Evolutionary conservation across 2,113 vertebrate genomes (phyloP).

Genomic region (Sylvietta virens): DNA sequence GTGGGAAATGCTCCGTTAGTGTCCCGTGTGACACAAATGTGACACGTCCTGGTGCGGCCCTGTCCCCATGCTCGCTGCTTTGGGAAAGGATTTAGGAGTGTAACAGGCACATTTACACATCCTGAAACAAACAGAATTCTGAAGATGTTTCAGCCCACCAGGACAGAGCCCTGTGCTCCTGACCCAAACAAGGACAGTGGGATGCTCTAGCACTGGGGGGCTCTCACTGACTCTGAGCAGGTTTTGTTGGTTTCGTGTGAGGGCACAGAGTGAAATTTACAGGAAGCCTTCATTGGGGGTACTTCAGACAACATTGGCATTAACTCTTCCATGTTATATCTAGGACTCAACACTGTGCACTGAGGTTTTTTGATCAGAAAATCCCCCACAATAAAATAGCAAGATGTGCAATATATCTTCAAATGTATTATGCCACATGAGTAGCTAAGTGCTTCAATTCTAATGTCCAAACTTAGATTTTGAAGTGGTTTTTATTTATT

Average conservation of each 20-base stretch:
- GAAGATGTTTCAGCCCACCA: neutral
- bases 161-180: neutral
- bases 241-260: neutral
- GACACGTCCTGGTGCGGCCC: accelerated
- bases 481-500: neutral
- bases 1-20: accelerated
- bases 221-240: neutral
- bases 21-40: neutral
- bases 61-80: neutral
- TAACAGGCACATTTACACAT: neutral
- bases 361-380: neutral
- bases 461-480: neutral
- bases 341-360: neutral
- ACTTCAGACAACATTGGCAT: neutral
- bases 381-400: neutral
- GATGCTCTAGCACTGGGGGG: neutral
- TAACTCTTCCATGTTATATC: neutral
- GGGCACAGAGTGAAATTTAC: neutral
- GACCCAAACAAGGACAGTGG: neutral
- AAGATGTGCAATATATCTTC: neutral
- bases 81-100: neutral
- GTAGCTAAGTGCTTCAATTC: neutral
- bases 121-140: neutral
- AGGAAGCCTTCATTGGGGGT: neutral
- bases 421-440: neutral